Base-by-base conservation (phyloP, 2,797 vertebrate genomes). In the Uromys caudimaculatus region DNA sequence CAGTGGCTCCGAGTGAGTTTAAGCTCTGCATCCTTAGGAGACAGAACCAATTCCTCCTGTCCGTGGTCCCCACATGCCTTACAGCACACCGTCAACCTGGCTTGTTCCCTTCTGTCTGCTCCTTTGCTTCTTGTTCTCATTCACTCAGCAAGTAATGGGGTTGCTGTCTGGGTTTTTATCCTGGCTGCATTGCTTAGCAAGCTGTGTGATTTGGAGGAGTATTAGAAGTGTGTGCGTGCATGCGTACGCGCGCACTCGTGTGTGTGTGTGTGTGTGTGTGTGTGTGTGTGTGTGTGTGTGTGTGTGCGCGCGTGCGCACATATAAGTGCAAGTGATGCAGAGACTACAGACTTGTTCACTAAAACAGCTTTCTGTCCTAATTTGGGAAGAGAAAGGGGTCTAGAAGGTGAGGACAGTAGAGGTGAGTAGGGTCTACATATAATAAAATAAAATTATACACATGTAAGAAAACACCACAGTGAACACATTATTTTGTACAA, bases 341-440 rank as follows among this genome's bases (percentile, higher is more conserved):
- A 24, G 32, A 52, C 8, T 12, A 24, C 19, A 67, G 47, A 13
- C 35, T 1, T 52, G 7, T 89, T 24, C 67, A 82, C 71, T 82
- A 82, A 89, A 93, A n/a, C 54, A 81, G 56, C 8, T 67, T 60
- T 96, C 78, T 91, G 47, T 91, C 69, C 41, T 50, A 38, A 64
- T 90, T 27, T 64, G 75, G 88, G 58, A 77, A 52, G 56, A 77
- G 2, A 13, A 78, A 78, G 14, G 23, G 19, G 13, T 9, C 58
- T 9, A 10, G 75, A 35, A 50, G n/a, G 19, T 35, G 41, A 50
- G 35, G 58, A 90, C 44, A 90, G 32, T 1, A 50, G 58, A 78
- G 75, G 23, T 24, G 73, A 50, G n/a, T 19, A 19, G 44, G 88
- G n/a, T 9, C 0, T 50, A 0, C 52, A 67, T 29, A 62, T 19